Evolutionary conservation across 1,140 invertebrate genomes (phyloP).

Genomic region (Idris sp.): DNA sequence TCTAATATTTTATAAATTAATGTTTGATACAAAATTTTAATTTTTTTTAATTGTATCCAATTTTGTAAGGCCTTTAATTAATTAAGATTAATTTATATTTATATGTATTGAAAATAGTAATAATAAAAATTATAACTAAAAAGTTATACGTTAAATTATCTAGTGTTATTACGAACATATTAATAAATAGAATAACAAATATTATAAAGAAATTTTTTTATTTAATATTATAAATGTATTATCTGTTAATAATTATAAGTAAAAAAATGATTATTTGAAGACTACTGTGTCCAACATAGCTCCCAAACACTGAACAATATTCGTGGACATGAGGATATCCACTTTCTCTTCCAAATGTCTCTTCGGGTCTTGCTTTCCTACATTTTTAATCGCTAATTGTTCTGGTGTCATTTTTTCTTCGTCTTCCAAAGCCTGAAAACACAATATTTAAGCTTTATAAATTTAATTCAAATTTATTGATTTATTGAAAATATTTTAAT

Average conservation of each 20-base stretch:
- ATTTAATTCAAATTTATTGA: too few species aligned
- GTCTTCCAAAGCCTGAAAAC: constrained; percentile 92
- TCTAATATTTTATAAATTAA: too few species aligned
- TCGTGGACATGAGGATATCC: constrained; percentile 97
- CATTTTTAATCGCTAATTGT: constrained; percentile 99
- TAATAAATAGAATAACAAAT: constrained; percentile 25
- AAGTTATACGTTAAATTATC: too few species aligned
- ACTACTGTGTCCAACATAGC: constrained; percentile 99
- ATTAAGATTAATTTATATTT: too few species aligned
- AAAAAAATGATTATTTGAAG: constrained; percentile 85
- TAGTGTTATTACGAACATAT: too few species aligned
- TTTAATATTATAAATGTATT: constrained; percentile 62
- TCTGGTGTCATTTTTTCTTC: constrained; percentile 99
- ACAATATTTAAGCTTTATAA: background rate
- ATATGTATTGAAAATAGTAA: too few species aligned
- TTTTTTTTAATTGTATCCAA: too few species aligned
- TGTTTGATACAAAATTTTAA: too few species aligned
- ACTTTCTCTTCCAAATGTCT: constrained; percentile 99
- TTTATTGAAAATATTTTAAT: too few species aligned
- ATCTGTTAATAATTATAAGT: constrained; percentile 38
- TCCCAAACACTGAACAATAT: constrained; percentile 99
- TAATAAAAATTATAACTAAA: too few species aligned
- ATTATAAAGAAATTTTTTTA: constrained; percentile 38
- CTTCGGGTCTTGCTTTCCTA: constrained; percentile 99
- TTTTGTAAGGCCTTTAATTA: too few species aligned